Percentiles rank a stretch among this genome's conserved stretches.
phyloP scores from a whole-genome alignment of 2,797 vertebrate species.

The Basileuterus tristriatus region DNA sequence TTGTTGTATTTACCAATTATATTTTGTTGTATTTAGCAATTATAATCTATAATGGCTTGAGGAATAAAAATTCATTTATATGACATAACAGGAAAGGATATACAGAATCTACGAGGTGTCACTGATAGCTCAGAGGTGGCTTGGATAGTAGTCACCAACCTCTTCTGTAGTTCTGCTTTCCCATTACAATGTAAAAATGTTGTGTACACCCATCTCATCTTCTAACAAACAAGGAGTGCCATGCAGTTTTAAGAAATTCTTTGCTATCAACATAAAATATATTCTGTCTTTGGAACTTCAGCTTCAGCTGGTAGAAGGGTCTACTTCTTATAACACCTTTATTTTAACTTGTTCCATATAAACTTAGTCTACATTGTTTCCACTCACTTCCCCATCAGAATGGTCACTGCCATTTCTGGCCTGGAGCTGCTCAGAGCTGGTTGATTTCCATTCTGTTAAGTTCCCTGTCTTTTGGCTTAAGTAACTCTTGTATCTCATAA shows the following conservation, averaged over 20 bases:
- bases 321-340: not conserved
- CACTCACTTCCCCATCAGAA: not conserved
- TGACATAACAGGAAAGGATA: not conserved
- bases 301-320: not conserved
- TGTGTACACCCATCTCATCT: not conserved
- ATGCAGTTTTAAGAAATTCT: not conserved
- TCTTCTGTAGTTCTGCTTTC: not conserved
- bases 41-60: not conserved
- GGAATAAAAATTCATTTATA: not conserved
- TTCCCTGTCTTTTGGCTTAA: not conserved
- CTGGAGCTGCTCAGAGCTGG: not conserved
- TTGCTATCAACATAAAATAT: not conserved
- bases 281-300: not conserved
- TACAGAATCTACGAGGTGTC: not conserved
- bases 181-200: not conserved
- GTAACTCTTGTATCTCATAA: not conserved
- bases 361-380: not conserved
- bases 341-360: not conserved
- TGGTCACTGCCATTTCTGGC: not conserved
- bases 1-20: too few species aligned
- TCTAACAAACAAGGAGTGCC: not conserved
- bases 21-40: too few species aligned
- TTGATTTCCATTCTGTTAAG: not conserved
- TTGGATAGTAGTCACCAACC: not conserved
- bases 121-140: not conserved